Base-by-base conservation (phyloP, 2,888 invertebrate species). In the Cynaeus angustus region DNA sequence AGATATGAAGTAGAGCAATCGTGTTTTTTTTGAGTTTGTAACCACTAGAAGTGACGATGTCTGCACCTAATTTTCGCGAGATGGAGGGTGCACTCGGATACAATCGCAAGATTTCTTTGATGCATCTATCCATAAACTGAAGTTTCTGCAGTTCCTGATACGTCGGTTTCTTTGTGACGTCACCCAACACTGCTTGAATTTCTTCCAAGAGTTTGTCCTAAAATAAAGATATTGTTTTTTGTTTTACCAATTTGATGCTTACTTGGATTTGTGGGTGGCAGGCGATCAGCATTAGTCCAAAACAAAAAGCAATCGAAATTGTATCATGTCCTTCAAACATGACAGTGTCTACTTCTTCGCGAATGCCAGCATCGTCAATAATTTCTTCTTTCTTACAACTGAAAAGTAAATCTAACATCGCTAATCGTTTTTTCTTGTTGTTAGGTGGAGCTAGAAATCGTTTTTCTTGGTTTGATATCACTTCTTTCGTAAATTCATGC, bases 321-420 rank as follows among this genome's bases (percentile, higher is more conserved):
- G 79, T 79, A 64, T 79, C 79, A 37, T 79, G 79, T 0, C 78
- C 79, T 76, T 79, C 90, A 80, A 90, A 89, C 87, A 89, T 88
- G 58, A 90, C 89, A 0, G 89, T 89, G 71, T 90, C 89, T 0
- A 89, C 89, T 83, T 89, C 89, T 78, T 89, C 89, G 73, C 88
- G 86, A 66, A 89, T 87, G 0, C 88, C 89, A 38, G 80, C 75
- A 67, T 86, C 85, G 75, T 88, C 86, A 37, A 89, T 88, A 9
- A 70, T 43, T 14, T 81, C 78, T 0, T 87, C 87, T 4, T 0
- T 87, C 83, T 50, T 83, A 81, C 73, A 89, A 87, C 0, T 88
- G 88, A 1, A 83, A 79, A 89, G 78, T 10, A 89, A 84, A 79
- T 89, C 89, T 52, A 89, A 77, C 88, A 89, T 87, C 0, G 88